phyloP scores from a whole-genome alignment of 1,140 invertebrate species.

The Microvelia longipes region DNA sequence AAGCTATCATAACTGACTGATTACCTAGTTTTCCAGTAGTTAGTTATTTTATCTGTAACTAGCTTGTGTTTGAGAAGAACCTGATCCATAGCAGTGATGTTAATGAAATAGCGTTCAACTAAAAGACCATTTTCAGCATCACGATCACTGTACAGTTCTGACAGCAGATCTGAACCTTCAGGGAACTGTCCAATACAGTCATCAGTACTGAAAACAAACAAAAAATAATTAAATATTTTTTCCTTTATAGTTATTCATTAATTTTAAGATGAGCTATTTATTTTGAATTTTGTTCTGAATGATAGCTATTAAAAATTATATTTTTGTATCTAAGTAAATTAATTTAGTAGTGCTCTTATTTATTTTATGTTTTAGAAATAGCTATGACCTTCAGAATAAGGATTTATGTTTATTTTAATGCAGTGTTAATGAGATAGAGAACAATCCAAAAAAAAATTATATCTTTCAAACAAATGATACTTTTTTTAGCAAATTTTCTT shows the following conservation, averaged over 20 bases:
- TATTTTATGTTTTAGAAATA: too few species aligned
- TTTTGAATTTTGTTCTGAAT: too few species aligned
- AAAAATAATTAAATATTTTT: background rate
- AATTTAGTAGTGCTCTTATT: too few species aligned
- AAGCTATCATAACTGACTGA: too few species aligned
- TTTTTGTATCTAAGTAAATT: too few species aligned
- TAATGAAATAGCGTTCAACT: background rate
- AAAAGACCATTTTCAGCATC: background rate
- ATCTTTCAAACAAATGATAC: too few species aligned
- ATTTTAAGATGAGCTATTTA: conserved; percentile 5
- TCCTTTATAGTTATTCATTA: background rate
- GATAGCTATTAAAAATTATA: too few species aligned
- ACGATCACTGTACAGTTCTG: background rate
- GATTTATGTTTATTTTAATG: too few species aligned
- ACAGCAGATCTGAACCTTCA: background rate
- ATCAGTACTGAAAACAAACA: background rate
- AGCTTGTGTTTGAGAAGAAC: background rate
- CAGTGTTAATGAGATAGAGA: too few species aligned
- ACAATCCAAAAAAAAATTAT: too few species aligned
- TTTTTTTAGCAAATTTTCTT: too few species aligned
- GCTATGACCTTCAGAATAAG: too few species aligned
- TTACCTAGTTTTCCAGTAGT: background rate
- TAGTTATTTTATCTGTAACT: background rate
- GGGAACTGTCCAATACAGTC: background rate
- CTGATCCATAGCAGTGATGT: background rate